Conservation (phyloP, 2,113 vertebrate genomes). For the Brienomyrus longianalis region DNA sequence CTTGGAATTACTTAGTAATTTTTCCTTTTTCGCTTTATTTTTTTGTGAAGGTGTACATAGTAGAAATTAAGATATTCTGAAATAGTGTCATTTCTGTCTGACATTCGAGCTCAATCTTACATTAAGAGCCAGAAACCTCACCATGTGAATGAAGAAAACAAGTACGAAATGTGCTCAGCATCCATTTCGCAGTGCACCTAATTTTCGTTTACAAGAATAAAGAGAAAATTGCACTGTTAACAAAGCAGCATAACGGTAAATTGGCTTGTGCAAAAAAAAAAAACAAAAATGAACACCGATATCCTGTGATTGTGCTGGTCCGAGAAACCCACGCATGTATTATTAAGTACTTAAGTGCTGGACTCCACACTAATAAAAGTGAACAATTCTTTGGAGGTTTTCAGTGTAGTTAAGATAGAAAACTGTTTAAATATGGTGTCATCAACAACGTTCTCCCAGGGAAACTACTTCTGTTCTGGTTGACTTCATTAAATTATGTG, state of each 20-base stretch:
- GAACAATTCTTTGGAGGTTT: neutral
- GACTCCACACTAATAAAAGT: neutral
- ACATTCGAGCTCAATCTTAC: neutral
- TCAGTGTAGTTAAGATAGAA: neutral
- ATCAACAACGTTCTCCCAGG: neutral
- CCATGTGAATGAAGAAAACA: neutral
- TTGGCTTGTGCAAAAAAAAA: neutral
- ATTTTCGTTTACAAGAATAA: neutral
- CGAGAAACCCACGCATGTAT: neutral
- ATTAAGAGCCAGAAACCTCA: neutral
- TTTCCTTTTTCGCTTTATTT: neutral
- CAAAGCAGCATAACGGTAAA: neutral
- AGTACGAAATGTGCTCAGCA: neutral
- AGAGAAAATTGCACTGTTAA: neutral
- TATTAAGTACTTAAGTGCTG: neutral
- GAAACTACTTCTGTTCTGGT: neutral
- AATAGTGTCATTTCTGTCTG: neutral
- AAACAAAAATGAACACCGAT: neutral
- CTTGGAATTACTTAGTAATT: neutral
- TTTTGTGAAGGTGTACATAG: neutral
- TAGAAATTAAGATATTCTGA: neutral
- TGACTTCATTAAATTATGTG: neutral
- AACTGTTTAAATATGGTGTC: neutral
- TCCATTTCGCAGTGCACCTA: neutral
- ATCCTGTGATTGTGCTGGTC: neutral